Conservation (phyloP, 2,113 vertebrate species). For the Syngnathus scovelli region DNA sequence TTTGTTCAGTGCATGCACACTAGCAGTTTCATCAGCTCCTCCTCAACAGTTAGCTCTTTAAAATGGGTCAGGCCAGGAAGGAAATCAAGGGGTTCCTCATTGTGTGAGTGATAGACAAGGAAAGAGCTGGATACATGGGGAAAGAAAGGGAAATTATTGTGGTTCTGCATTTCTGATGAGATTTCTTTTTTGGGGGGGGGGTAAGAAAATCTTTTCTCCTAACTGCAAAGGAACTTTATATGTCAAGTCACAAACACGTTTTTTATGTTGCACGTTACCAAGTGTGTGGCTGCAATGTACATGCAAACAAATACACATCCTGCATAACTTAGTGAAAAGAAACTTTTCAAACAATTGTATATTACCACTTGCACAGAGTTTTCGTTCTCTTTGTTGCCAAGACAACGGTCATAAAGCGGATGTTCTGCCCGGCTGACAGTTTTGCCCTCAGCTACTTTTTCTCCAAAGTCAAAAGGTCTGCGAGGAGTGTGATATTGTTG, state of each 20-base stretch:
- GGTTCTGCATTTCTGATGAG: not conserved
- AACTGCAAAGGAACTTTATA: conserved; percentile 23
- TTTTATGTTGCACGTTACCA: not conserved
- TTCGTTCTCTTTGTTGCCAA: conserved; percentile 42
- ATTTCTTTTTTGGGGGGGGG: conserved; percentile 22
- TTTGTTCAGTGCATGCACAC: conserved; percentile 28
- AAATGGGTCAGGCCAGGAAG: conserved; percentile 59
- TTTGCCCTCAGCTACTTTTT: conserved; percentile 35
- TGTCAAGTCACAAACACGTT: conserved; percentile 8
- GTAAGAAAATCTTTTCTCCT: conserved; percentile 44
- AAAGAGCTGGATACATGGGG: conserved; percentile 26
- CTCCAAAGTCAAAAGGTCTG: conserved; percentile 39
- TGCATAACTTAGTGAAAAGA: conserved; percentile 23
- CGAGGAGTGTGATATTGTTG: conserved; percentile 24
- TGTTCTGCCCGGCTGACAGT: conserved; percentile 27
- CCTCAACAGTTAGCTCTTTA: conserved; percentile 47
- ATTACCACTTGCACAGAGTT: conserved; percentile 10
- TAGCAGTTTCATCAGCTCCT: conserved; percentile 41
- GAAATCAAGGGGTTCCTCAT: conserved; percentile 41
- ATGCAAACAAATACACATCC: not conserved
- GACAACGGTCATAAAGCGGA: conserved; percentile 46
- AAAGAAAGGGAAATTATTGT: conserved; percentile 21
- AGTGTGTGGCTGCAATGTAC: conserved; percentile 8
- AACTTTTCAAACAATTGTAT: conserved; percentile 16
- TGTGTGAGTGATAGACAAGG: conserved; percentile 38